These are phyloP conservation scores for Habropoda laboriosa DNA, from an alignment of 1,140 invertebrate species.

Conservation along the genomic window DNA sequence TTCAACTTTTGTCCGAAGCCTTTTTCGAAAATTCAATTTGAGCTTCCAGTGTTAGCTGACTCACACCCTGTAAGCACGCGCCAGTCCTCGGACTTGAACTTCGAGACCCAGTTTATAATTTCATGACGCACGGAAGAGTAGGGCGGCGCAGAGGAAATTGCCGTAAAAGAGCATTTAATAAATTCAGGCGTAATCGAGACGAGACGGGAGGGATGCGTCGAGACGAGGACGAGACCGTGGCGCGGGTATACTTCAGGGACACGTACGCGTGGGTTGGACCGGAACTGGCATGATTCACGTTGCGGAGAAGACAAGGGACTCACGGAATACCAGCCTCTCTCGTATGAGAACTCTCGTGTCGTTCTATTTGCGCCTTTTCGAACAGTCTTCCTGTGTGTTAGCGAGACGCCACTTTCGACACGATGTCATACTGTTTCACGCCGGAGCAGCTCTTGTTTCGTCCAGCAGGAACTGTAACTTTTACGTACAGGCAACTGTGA, in stretches of 20 bases:
- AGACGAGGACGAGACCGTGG: constrained; percentile 60
- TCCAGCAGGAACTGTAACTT: constrained; percentile 1
- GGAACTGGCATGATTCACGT: constrained; percentile 80
- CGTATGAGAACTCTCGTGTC: constrained; percentile 12
- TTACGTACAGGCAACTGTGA: too few relatives aligned
- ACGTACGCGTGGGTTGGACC: constrained; percentile 78
- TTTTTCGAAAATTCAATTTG: neutral
- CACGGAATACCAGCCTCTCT: constrained; percentile 67
- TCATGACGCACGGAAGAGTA: neutral
- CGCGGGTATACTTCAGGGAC: constrained; percentile 71
- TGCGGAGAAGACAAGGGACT: constrained; percentile 71
- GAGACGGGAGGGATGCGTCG: constrained; percentile 49
- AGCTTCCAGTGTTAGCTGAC: too few relatives aligned
- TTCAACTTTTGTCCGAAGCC: too few relatives aligned
- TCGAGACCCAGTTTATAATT: neutral
- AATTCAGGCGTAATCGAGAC: constrained; percentile 61
- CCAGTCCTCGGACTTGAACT: neutral
- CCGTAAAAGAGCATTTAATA: constrained; percentile 41
- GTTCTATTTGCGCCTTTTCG: neutral
- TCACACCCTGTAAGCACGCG: too few relatives aligned
- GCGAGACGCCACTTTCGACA: constrained; percentile 12
- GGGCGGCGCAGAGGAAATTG: neutral
- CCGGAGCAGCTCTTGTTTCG: neutral
- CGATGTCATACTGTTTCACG: constrained; percentile 15
- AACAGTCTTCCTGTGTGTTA: neutral